phyloP scores from a whole-genome alignment of 2,113 vertebrate genomes.

The Bagarius yarrelli region DNA sequence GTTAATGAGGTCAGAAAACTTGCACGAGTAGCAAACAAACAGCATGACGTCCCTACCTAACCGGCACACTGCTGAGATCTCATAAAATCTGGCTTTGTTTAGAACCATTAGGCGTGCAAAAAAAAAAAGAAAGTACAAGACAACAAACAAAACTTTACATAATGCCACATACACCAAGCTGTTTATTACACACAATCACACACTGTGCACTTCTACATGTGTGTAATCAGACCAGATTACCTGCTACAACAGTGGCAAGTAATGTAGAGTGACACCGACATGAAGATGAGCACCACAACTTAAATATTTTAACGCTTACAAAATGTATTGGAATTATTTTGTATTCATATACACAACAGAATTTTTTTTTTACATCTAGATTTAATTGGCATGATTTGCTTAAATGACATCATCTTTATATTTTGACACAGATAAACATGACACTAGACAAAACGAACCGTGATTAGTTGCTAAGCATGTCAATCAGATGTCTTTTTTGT shows the following conservation, averaged over 20 bases:
- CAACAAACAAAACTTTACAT: slow-evolving; percentile 36
- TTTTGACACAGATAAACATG: too few species aligned
- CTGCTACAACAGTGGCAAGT: not conserved
- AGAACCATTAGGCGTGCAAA: not conserved
- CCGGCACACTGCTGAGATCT: slow-evolving; percentile 5
- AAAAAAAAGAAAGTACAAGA: slow-evolving; percentile 50
- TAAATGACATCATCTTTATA: too few species aligned
- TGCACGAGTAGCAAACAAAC: not conserved
- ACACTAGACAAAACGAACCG: too few species aligned
- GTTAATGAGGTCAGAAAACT: slow-evolving; percentile 20
- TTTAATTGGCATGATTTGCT: too few species aligned
- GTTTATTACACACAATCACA: not conserved
- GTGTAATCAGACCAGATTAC: not conserved
- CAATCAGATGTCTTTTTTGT: too few species aligned
- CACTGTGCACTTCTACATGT: not conserved
- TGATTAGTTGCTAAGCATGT: too few species aligned
- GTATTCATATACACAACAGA: too few species aligned
- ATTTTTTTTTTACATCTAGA: too few species aligned
- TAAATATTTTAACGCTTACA: not conserved
- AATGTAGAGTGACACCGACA: not conserved
- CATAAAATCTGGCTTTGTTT: slow-evolving; percentile 42
- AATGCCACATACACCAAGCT: slow-evolving; percentile 21
- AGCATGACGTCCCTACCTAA: not conserved
- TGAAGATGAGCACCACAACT: not conserved
- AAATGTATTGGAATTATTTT: not conserved